Conservation (phyloP, 2,797 vertebrate species). For the Yasuhikotakia modesta region DNA sequence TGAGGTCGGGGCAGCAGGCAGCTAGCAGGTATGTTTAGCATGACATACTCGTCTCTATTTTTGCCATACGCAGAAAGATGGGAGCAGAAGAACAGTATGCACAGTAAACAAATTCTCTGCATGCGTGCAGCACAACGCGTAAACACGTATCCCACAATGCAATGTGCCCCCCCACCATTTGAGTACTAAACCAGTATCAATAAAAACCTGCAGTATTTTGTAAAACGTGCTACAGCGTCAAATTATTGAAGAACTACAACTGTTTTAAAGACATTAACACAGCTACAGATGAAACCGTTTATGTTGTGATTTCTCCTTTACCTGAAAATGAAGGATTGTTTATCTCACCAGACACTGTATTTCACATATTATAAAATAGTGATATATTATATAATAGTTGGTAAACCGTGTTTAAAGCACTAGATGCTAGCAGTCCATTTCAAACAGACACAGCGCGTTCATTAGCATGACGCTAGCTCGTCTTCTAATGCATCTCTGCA, state of each 20-base stretch:
- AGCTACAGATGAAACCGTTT: too few species aligned
- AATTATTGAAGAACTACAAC: too few species aligned
- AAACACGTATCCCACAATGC: neutral
- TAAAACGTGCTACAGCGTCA: too few species aligned
- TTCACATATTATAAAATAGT: neutral
- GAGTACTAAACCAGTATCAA: too few species aligned
- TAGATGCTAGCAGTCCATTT: neutral
- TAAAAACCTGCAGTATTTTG: too few species aligned
- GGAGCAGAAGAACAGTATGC: neutral
- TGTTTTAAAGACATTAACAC: too few species aligned
- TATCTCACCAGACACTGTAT: neutral
- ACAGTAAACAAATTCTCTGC: neutral
- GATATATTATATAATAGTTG: neutral
- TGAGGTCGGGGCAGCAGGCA: neutral
- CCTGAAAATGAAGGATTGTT: too few species aligned
- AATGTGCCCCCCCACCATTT: neutral
- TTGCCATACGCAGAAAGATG: neutral
- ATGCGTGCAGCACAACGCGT: neutral
- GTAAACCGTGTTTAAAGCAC: neutral
- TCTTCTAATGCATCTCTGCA: neutral
- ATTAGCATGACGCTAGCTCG: slow-evolving; percentile 1
- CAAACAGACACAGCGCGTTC: neutral
- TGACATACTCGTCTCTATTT: neutral
- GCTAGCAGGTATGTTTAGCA: neutral
- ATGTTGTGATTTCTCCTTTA: too few species aligned